phyloP scores from a whole-genome alignment of 2,888 invertebrate species.

The Mycogona germanica region DNA sequence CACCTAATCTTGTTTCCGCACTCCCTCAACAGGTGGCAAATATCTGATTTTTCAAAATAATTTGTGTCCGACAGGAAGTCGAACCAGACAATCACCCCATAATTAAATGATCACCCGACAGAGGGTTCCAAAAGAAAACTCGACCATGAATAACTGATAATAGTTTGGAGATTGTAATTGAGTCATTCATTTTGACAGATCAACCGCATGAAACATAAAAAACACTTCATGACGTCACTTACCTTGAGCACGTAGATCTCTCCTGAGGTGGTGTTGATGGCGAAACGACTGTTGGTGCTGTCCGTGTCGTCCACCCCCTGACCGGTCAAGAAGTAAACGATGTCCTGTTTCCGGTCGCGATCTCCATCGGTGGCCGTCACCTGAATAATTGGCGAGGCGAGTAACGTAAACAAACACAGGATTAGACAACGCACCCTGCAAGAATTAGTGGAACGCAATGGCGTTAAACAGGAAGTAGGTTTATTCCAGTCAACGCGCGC shows the following conservation, averaged over 20 bases:
- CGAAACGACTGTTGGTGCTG: slow-evolving; percentile 90
- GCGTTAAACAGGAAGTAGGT: neutral
- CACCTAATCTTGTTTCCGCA: too few relatives aligned
- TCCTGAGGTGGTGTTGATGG: slow-evolving; percentile 88
- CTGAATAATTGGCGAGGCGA: slow-evolving; percentile 49
- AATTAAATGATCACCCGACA: too few relatives aligned
- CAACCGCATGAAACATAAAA: too few relatives aligned
- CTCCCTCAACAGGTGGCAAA: too few relatives aligned
- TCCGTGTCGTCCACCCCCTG: slow-evolving; percentile 93
- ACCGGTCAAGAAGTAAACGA: slow-evolving; percentile 89
- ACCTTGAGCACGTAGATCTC: slow-evolving; percentile 93
- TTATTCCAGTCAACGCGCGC: neutral
- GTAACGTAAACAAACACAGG: slow-evolving; percentile 1
- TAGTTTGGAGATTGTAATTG: too few relatives aligned
- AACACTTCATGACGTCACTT: too few relatives aligned
- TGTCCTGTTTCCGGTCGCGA: slow-evolving; percentile 85
- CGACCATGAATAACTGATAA: too few relatives aligned
- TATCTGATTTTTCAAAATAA: too few relatives aligned
- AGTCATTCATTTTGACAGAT: too few relatives aligned
- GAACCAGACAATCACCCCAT: too few relatives aligned
- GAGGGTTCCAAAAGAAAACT: too few relatives aligned
- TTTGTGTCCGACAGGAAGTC: too few relatives aligned
- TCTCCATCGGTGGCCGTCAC: slow-evolving; percentile 94
- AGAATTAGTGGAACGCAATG: neutral
- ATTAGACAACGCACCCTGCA: neutral